Evolutionary conservation across 2,888 invertebrate genomes (phyloP), one percentile per base, ranked within the genome.

Genomic region (Steinernema carpocapsae): DNA sequence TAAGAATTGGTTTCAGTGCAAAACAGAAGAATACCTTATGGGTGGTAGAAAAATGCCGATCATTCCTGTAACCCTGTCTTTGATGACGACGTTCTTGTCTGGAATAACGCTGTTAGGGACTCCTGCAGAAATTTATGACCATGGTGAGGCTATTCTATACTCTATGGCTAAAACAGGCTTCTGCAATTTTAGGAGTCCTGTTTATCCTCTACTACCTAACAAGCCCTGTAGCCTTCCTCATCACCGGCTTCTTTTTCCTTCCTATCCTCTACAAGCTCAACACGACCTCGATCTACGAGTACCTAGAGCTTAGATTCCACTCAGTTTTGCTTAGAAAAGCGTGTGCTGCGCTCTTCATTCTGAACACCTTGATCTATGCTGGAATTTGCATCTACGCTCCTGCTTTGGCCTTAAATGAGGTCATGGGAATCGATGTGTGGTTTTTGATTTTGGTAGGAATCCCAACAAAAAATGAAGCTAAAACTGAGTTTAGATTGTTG

Each of bases 41-140:
- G 83, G 83, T 19, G 82, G 82, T 17, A 77, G 83, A 10, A 72
- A 79, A 32, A 81, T 83, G 74, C 80, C 83, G 6, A 74, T 81
- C 0, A 56, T 82, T 6, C 83, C 83, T 17, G 80, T 81, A 24
- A 81, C 80, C 17, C 77, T 83, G n/a, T 82, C 81, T 3, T 77
- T 83, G 0, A 74, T 83, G 45, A 82, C 83, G 26, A 79, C 82
- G 0, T 82, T 83, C 48, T 79, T 83, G 29, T 83, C 83, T 1
- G 82, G 83, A 42, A 80, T 83, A 74, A 74, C 81, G 14, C 80
- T 83, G 80, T 74, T 83, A 1, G 83, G 80, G 10, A 79, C 81
- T 0, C 83, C 83, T 1, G 83, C 83, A 14, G 83, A 83, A 70
- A 78, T 83, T 75, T 83, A 81, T 45, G 79, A 80, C 42, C 71